These are phyloP conservation scores for Diadophis punctatus DNA, from an alignment of 2,113 vertebrate genomes.

Conservation along the genomic window DNA sequence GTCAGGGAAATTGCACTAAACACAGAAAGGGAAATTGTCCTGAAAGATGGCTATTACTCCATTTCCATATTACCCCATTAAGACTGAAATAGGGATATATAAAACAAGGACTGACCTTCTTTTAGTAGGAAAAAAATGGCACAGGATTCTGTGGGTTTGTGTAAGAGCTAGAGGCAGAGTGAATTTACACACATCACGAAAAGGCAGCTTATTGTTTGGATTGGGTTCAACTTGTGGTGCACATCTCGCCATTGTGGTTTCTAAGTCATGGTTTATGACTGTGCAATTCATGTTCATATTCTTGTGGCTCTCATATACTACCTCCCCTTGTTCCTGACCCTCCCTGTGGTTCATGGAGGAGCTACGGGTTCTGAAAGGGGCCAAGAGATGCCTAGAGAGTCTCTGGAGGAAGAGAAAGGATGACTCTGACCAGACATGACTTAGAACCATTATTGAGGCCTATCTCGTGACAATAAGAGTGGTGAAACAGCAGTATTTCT, in stretches of 20 bases:
- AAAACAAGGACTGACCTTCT: background rate
- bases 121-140: background rate
- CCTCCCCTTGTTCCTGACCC: background rate
- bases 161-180: background rate
- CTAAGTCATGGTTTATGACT: background rate
- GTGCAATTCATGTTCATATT: background rate
- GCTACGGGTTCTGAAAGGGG: no score
- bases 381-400: no score
- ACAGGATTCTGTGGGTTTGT: background rate
- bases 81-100: background rate
- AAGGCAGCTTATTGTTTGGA: background rate
- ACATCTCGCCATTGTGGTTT: background rate
- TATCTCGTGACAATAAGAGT: background rate
- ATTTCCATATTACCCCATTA: background rate
- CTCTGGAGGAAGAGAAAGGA: background rate
- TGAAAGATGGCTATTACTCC: background rate
- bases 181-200: background rate
- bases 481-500: background rate
- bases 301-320: no score
- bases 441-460: background rate
- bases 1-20: background rate
- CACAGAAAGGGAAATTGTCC: background rate
- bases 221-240: background rate
- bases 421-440: background rate
- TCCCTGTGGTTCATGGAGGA: background rate